A percentile compares a stretch with the other conserved stretches of the same genome.
Evolutionary conservation across 2,797 vertebrate genomes (phyloP).

Genomic region (Dendrocincla fuliginosa): DNA sequence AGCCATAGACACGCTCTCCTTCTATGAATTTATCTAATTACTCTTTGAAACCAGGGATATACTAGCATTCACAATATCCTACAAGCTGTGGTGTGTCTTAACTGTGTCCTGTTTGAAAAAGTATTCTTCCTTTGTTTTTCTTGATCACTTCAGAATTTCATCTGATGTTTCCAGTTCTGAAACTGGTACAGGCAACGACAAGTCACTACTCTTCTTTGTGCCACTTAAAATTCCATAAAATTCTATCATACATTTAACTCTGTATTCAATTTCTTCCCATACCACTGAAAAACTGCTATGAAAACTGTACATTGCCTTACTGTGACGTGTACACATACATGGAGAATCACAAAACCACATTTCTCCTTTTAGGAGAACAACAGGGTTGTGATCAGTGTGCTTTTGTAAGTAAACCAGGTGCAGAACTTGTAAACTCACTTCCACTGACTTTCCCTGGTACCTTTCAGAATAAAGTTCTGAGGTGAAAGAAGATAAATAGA

Average conservation of each 20-base stretch:
- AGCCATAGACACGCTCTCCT: neutral
- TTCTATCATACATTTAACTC: neutral
- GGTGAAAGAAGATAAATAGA: neutral
- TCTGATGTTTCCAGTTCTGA: neutral
- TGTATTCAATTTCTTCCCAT: neutral
- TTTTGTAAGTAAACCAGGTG: neutral
- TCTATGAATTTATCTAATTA: neutral
- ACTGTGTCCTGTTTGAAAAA: neutral
- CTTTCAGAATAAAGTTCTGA: neutral
- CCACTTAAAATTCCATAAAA: neutral
- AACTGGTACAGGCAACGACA: neutral
- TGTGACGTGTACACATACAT: fast-evolving
- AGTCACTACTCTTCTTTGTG: neutral
- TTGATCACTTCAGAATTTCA: neutral
- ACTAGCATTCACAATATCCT: neutral
- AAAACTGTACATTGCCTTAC: neutral
- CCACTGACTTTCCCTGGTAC: neutral
- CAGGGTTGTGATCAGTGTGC: neutral
- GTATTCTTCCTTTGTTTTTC: neutral
- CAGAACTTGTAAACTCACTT: neutral
- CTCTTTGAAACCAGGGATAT: neutral
- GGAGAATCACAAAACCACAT: neutral
- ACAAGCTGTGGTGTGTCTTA: neutral
- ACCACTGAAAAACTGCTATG: neutral
- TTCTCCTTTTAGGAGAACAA: neutral